These are phyloP conservation scores for Brachypodius melanocephalos DNA, from an alignment of 2,113 vertebrate genomes.

Conservation along the genomic window DNA sequence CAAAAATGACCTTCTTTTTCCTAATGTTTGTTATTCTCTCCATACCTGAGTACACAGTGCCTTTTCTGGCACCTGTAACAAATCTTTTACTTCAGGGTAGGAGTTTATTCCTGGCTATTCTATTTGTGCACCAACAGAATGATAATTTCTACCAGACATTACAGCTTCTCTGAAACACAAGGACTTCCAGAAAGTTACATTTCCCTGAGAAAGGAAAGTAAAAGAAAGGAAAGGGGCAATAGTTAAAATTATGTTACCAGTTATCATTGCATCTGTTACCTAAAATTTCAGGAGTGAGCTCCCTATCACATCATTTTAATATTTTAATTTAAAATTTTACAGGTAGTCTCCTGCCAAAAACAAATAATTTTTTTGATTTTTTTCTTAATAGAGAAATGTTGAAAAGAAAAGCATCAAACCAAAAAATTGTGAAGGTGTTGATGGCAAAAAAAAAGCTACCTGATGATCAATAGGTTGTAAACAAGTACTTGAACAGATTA, in stretches of 20 bases:
- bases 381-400: not conserved
- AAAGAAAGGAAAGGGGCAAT: not conserved
- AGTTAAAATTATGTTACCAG: not conserved
- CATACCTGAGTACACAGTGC: rapidly evolving
- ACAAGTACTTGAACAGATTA: not conserved
- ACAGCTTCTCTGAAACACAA: not conserved
- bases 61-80: not conserved
- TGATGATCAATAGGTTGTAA: not conserved
- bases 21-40: not conserved
- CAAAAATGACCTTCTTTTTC: not conserved
- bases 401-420: not conserved
- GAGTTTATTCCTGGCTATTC: not conserved
- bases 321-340: not conserved
- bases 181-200: not conserved
- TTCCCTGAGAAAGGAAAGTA: not conserved
- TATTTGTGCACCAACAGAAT: not conserved
- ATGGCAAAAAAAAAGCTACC: not conserved
- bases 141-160: not conserved
- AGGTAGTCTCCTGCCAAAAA: not conserved
- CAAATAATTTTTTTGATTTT: too few species aligned
- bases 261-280: not conserved
- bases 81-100: not conserved
- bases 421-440: not conserved
- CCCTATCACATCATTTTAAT: not conserved
- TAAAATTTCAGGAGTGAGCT: not conserved